phyloP scores from a whole-genome alignment of 2,797 vertebrate species.

The Thunnus albacares region DNA sequence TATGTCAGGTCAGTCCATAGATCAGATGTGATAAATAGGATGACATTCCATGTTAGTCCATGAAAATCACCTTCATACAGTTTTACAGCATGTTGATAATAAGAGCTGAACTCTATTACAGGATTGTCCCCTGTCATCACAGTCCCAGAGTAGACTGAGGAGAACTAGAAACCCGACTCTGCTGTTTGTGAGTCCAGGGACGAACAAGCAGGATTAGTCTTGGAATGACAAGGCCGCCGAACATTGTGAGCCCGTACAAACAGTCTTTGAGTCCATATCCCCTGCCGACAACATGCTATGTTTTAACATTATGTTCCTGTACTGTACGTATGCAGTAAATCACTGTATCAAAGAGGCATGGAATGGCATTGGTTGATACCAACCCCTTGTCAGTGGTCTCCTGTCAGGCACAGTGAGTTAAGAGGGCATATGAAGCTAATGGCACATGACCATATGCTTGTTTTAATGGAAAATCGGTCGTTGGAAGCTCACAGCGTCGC shows the following conservation, averaged over 20 bases:
- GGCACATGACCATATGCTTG: conserved; percentile 28
- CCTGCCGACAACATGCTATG: conserved; percentile 78
- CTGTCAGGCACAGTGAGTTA: conserved; percentile 27
- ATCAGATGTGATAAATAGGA: conserved; percentile 45
- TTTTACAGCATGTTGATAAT: conserved; percentile 67
- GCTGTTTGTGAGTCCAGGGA: conserved; percentile 75
- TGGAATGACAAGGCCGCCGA: conserved; percentile 80
- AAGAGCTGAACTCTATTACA: conserved; percentile 64
- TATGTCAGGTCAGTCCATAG: conserved; percentile 14
- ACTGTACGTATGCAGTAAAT: conserved; percentile 67
- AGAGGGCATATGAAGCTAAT: conserved; percentile 30
- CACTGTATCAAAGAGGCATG: conserved; percentile 74
- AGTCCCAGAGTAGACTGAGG: conserved; percentile 58
- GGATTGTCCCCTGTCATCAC: conserved; percentile 74
- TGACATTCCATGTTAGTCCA: conserved; percentile 52
- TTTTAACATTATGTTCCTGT: conserved; percentile 77
- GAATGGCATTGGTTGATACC: conserved; percentile 53
- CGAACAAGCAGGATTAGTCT: conserved; percentile 81
- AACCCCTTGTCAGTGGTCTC: conserved; percentile 27
- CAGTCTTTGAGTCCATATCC: conserved; percentile 67
- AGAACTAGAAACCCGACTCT: conserved; percentile 78
- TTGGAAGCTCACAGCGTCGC: conserved; percentile 16
- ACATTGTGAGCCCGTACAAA: conserved; percentile 78
- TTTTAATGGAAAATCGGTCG: conserved; percentile 37
- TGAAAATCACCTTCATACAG: conserved; percentile 55